Base-by-base conservation (phyloP, 2,797 vertebrate species). In the Anguilla megastoma region DNA sequence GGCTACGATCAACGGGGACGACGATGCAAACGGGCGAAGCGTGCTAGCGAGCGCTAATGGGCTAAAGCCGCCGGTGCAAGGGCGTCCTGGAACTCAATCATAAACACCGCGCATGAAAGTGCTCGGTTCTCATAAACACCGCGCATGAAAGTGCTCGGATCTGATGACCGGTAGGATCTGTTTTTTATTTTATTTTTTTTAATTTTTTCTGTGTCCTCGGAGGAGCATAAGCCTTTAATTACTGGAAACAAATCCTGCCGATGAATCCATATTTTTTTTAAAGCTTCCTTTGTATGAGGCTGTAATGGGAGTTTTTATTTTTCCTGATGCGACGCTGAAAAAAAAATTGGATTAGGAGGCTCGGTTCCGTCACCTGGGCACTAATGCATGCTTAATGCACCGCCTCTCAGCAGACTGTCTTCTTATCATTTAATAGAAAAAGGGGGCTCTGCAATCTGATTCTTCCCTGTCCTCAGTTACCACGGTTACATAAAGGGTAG, bases 371-470 rank as follows among this genome's bases (percentile, higher is more conserved):
- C 84, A 84, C 54, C 0, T n/a, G 83, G 21, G 41, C 66, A n/a
- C 60, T 66, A 66, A 66, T 66, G 60, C 60, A n/a, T 24, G 79
- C 33, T 83, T 90, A 76, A 45, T 89, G 58, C 87, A 86, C 50
- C 12, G 50, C 52, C 86, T 54, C 79, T 89, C 76, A 48, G 33
- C 90, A 86, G 84, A 90, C 89, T 84, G 66, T 52, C 85, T 86
- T 89, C 91, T 91, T 91, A 91, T 91, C 91, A 92, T 91, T 91
- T 91, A 91, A 92, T 91, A 90, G 90, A 90, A 84, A 90, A 88
- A 90, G 36, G 36, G 91, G 36, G 86, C 87, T 90, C 90, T 93
- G 89, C 86, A 85, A 91, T 94, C 89, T 90, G 88, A 93, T 94
- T 89, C 76, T 87, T 84, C 89, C 14, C 48, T 79, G 87, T 86